Evolutionary conservation across 1,140 invertebrate genomes (phyloP).

Genomic region (Carcinoscorpius rotundicauda): DNA sequence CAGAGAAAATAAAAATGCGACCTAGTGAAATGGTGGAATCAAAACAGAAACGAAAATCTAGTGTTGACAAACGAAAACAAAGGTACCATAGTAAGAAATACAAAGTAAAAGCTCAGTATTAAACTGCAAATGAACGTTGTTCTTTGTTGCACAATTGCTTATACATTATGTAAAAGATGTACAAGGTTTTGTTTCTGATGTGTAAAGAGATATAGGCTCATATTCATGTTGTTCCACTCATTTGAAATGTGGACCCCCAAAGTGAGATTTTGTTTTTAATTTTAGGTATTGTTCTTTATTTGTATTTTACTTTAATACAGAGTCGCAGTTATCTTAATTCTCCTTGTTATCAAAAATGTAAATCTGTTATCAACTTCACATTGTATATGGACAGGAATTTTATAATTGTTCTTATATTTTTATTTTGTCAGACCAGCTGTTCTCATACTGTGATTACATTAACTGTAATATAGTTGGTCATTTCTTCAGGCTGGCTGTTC

Average conservation of each 20-base stretch:
- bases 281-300: too few relatives aligned
- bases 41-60: slow-evolving; percentile 21
- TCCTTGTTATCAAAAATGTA: too few relatives aligned
- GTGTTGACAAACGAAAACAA: slow-evolving; percentile 18
- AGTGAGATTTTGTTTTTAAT: too few relatives aligned
- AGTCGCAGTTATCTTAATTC: too few relatives aligned
- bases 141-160: background rate
- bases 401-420: too few relatives aligned
- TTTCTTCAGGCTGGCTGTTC: too few relatives aligned
- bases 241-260: background rate
- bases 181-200: background rate
- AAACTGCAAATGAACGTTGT: slow-evolving; percentile 4
- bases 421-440: too few relatives aligned
- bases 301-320: too few relatives aligned
- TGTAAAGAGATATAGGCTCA: background rate
- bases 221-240: background rate
- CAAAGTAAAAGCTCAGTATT: background rate
- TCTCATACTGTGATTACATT: too few relatives aligned
- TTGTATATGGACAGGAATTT: too few relatives aligned
- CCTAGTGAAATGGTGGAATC: slow-evolving; percentile 30
- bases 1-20: slow-evolving; percentile 26
- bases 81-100: slow-evolving; percentile 7
- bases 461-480: too few relatives aligned
- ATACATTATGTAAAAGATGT: background rate
- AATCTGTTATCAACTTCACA: too few relatives aligned